Conservation (phyloP, 2,797 vertebrate species). For the Podargus strigoides region DNA sequence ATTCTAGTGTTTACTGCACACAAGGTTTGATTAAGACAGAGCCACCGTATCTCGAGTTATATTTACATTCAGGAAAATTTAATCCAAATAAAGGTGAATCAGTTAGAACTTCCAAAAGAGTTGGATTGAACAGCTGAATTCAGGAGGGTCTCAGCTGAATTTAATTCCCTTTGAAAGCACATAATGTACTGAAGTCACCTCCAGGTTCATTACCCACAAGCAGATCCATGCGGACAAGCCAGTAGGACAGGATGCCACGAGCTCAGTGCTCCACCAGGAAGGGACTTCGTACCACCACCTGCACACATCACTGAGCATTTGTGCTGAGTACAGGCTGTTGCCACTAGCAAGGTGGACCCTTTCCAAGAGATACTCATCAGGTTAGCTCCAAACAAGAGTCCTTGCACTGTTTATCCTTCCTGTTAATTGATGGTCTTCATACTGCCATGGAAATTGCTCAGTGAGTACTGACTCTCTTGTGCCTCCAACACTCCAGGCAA, state of each 20-base stretch:
- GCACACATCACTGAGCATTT: background rate
- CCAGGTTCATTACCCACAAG: background rate
- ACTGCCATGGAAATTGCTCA: slow-evolving; percentile 17
- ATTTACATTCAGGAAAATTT: background rate
- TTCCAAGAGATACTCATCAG: slow-evolving; percentile 30
- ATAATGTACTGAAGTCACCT: background rate
- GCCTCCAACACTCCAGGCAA: background rate
- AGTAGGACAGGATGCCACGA: slow-evolving; percentile 31
- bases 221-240: background rate
- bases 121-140: background rate
- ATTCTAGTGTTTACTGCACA: background rate
- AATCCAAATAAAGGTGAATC: background rate
- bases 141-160: background rate
- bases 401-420: slow-evolving; percentile 4
- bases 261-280: background rate
- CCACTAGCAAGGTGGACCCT: background rate
- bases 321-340: background rate
- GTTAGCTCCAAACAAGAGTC: background rate
- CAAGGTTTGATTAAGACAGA: background rate
- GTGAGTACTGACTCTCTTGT: background rate
- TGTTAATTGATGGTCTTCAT: slow-evolving; percentile 11
- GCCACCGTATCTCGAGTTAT: background rate
- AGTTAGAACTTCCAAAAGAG: background rate
- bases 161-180: background rate
- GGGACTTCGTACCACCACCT: background rate